These are phyloP conservation scores for Saccostrea cuccullata DNA, from an alignment of 1,140 invertebrate species.

Conservation along the genomic window DNA sequence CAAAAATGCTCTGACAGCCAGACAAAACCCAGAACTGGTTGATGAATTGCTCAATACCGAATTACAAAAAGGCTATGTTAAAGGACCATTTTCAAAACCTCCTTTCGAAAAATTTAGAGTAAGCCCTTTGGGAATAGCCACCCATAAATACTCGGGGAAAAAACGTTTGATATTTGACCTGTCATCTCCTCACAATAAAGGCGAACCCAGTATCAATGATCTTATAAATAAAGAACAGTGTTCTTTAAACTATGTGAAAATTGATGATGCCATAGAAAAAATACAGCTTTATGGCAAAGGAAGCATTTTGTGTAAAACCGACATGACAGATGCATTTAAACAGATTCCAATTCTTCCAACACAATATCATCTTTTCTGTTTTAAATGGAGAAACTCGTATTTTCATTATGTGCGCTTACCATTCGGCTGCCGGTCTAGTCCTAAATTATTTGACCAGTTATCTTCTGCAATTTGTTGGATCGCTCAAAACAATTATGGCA, in stretches of 20 bases:
- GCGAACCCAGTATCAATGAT: slow-evolving; percentile 45
- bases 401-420: slow-evolving; percentile 37
- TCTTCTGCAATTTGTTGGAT: slow-evolving; percentile 42
- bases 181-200: slow-evolving; percentile 32
- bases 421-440: slow-evolving; percentile 45
- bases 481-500: neutral
- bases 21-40: neutral
- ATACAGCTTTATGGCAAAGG: slow-evolving; percentile 38
- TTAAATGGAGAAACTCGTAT: slow-evolving; percentile 45
- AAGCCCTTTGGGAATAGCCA: slow-evolving; percentile 32
- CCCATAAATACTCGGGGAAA: slow-evolving; percentile 48
- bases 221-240: neutral
- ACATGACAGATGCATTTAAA: slow-evolving; percentile 20
- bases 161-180: slow-evolving; percentile 39
- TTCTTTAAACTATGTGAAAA: slow-evolving; percentile 45
- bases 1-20: slow-evolving; percentile 27
- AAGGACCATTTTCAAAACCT: neutral
- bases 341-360: slow-evolving; percentile 36
- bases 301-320: slow-evolving; percentile 36
- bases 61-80: neutral
- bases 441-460: slow-evolving; percentile 42
- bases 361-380: slow-evolving; percentile 48
- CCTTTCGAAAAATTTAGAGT: slow-evolving; percentile 20
- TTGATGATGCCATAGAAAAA: neutral
- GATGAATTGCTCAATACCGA: slow-evolving; percentile 16